Conservation (phyloP, 2,888 invertebrate species). For the Actias luna region DNA sequence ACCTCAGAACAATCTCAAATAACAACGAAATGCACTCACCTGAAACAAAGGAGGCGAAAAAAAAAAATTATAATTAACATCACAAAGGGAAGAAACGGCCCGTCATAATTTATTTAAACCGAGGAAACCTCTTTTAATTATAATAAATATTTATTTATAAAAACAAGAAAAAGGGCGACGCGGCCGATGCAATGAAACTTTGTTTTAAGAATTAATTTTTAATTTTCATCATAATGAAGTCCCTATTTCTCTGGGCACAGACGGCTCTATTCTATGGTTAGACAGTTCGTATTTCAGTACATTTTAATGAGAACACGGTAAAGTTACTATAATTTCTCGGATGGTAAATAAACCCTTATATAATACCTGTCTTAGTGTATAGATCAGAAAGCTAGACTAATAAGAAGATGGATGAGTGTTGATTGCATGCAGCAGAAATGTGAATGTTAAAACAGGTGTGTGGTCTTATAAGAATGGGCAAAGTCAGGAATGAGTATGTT, state of each 20-base stretch:
- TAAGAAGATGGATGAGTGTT: too few relatives aligned
- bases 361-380: too few relatives aligned
- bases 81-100: constrained; percentile 60
- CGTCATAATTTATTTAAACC: constrained; percentile 72
- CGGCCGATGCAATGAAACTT: not conserved
- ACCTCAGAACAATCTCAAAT: not conserved
- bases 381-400: too few relatives aligned
- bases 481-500: too few relatives aligned
- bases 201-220: constrained; percentile 3
- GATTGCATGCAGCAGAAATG: too few relatives aligned
- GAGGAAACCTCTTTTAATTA: constrained; percentile 74
- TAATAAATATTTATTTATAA: constrained; percentile 69
- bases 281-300: too few relatives aligned
- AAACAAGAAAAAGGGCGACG: constrained; percentile 51
- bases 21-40: constrained; percentile 75
- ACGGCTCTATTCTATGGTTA: too few relatives aligned
- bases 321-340: too few relatives aligned
- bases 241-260: not conserved
- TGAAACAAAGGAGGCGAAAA: constrained; percentile 67
- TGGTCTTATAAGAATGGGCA: too few relatives aligned
- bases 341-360: too few relatives aligned
- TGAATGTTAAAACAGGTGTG: too few relatives aligned
- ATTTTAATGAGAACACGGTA: too few relatives aligned
- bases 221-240: not conserved
- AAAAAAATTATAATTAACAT: constrained; percentile 72